These are phyloP conservation scores for Melanaphis sacchari DNA, from an alignment of 1,140 invertebrate species.

Conservation along the genomic window DNA sequence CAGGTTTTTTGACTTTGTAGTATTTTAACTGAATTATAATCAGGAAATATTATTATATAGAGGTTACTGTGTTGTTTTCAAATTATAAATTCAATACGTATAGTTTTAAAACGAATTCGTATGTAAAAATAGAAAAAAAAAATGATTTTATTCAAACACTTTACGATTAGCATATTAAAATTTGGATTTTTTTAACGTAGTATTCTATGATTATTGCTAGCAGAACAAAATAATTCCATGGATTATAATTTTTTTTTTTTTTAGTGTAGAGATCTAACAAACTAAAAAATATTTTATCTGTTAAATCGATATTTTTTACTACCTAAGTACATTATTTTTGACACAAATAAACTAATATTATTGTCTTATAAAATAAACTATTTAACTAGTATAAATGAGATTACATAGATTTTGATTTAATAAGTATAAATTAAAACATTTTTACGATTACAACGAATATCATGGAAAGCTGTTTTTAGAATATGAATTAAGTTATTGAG, in stretches of 20 bases:
- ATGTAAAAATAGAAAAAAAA: background rate
- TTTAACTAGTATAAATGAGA: background rate
- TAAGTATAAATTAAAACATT: background rate
- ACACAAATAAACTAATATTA: background rate
- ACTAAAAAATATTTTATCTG: background rate
- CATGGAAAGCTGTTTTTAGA: too few species aligned
- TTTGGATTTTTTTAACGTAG: background rate
- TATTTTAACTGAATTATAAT: conserved; percentile 17
- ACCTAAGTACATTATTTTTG: background rate
- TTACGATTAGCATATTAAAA: conserved; percentile 15
- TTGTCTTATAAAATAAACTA: background rate
- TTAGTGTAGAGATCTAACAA: background rate
- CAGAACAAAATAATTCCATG: background rate
- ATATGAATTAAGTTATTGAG: too few species aligned
- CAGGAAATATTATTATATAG: background rate
- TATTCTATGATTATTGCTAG: background rate
- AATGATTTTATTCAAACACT: conserved; percentile 1
- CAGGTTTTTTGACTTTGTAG: background rate
- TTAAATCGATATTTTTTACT: background rate
- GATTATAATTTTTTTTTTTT: background rate
- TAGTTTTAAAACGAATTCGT: background rate
- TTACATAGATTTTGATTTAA: too few species aligned
- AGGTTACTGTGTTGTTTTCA: background rate
- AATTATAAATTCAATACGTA: conserved; percentile 5
- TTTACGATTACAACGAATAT: background rate